Percentiles rank a stretch among this genome's conserved stretches.
Evolutionary conservation across 2,888 invertebrate species (phyloP).

Genomic region (Zootermopsis nevadensis): DNA sequence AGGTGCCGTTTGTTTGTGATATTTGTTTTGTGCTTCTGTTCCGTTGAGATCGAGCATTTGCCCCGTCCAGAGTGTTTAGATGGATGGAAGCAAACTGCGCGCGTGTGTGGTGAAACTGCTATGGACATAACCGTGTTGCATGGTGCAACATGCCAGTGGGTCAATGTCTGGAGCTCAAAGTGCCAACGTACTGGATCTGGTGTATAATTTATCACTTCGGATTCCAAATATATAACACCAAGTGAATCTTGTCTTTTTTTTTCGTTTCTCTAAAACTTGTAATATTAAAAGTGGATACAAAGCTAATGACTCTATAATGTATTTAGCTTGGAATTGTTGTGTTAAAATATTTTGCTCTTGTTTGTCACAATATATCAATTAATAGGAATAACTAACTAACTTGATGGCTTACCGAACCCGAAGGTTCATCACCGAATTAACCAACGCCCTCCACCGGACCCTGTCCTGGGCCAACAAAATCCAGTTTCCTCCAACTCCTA

Average conservation of each 20-base stretch:
- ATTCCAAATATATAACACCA: not conserved
- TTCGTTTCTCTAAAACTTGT: not conserved
- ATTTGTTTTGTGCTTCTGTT: not conserved
- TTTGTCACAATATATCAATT: not conserved
- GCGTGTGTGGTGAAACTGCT: not conserved
- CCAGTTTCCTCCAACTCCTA: too few relatives aligned
- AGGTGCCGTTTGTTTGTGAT: not conserved
- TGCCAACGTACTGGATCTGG: not conserved
- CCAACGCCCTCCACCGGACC: not conserved
- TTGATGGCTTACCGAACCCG: too few relatives aligned
- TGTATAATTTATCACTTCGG: not conserved
- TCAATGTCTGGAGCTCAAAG: not conserved
- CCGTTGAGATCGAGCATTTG: not conserved
- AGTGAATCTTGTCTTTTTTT: too few relatives aligned
- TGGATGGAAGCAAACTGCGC: not conserved
- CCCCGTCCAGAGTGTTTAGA: not conserved
- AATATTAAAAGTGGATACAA: not conserved
- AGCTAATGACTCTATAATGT: not conserved
- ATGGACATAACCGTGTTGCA: not conserved
- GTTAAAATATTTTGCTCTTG: not conserved
- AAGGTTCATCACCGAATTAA: not conserved
- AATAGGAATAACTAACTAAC: not conserved
- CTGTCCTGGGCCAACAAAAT: too few relatives aligned
- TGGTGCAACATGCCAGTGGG: not conserved
- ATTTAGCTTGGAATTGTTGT: not conserved